Conservation (phyloP, 2,888 invertebrate species). For the Tiliacea aurago region DNA sequence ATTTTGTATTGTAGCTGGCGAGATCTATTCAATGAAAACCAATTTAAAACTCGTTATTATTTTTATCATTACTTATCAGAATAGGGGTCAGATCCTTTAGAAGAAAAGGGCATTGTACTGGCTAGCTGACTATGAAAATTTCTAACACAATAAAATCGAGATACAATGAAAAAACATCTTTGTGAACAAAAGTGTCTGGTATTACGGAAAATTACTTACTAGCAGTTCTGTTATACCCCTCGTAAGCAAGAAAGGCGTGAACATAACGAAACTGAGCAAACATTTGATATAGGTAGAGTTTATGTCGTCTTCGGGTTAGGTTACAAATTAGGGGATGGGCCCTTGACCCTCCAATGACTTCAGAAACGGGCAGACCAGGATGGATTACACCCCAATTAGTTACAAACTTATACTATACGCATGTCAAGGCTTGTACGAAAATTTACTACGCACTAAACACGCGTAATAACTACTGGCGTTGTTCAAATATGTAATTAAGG, state of each 20-base stretch:
- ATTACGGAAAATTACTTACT: neutral
- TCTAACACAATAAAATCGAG: neutral
- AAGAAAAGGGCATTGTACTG: conserved; percentile 6
- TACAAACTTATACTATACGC: conserved; percentile 31
- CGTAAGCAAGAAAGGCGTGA: conserved; percentile 13
- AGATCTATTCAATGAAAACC: conserved; percentile 22
- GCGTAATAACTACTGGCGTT: conserved; percentile 49
- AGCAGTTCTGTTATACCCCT: neutral
- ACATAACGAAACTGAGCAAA: conserved; percentile 50
- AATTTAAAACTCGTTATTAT: conserved; percentile 21
- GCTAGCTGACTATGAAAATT: neutral
- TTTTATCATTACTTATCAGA: neutral
- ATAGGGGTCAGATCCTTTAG: conserved; percentile 2
- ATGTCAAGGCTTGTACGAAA: conserved; percentile 54
- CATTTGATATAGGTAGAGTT: conserved; percentile 57
- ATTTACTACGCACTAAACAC: conserved; percentile 59
- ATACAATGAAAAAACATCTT: conserved; percentile 20
- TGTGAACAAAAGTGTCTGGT: neutral
- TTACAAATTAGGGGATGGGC: conserved; percentile 60
- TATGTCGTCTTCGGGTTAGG: conserved; percentile 53
- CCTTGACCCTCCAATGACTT: conserved; percentile 60
- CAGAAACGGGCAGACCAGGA: conserved; percentile 47
- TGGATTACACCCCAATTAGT: conserved; percentile 66
- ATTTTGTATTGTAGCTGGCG: conserved; percentile 4
- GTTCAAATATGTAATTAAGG: conserved; percentile 59